Base-by-base conservation (phyloP, 1,140 invertebrate species). In the Ostrea denselamellosa region DNA sequence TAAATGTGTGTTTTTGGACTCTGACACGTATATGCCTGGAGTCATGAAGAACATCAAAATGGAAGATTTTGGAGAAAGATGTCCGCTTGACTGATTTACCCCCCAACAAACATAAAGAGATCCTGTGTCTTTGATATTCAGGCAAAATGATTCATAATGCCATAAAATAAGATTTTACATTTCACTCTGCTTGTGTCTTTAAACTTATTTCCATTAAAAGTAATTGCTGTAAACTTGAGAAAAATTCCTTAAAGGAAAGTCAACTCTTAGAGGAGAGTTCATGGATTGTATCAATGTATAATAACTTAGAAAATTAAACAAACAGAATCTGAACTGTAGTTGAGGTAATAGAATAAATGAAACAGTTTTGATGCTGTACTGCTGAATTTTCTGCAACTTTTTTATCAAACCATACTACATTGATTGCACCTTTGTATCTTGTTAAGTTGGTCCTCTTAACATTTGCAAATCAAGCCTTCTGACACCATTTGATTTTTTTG, bases 81-180 rank as follows among this genome's bases (percentile, higher is more conserved):
- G 68, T 25, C 22, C 25, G 68, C 68, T 71, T 71, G 68, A 71
- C 25, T 71, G 68, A 71, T 71, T 71, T 71, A 71, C 68, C 68
- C 68, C 68, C 28, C 68, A 28, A 71, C 68, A 71, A 71, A 71
- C 22, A 71, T 71, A 71, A 71, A 71, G 68, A 71, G 28, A 71
- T 71, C 68, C 28, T 14, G 68, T 71, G 68, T 71, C 68, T 71
- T 71, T 71, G 68, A 71, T 71, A 71, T 71, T 71, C 68, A 71
- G 68, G 68, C 68, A 71, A 71, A 71, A 71, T 71, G 68, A 71
- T 71, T 71, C 68, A 71, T 71, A 71, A 71, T 71, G 68, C 68
- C 68, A 71, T 71, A 71, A 71, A 71, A 71, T 28, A 71, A 71
- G 68, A 71, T 71, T 71, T 71, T 28, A 71, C 68, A 71, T 71